A percentile compares a stretch with the other conserved stretches of the same genome.
Evolutionary conservation across 2,797 vertebrate genomes (phyloP).

Genomic region (Urophycis tenuis): DNA sequence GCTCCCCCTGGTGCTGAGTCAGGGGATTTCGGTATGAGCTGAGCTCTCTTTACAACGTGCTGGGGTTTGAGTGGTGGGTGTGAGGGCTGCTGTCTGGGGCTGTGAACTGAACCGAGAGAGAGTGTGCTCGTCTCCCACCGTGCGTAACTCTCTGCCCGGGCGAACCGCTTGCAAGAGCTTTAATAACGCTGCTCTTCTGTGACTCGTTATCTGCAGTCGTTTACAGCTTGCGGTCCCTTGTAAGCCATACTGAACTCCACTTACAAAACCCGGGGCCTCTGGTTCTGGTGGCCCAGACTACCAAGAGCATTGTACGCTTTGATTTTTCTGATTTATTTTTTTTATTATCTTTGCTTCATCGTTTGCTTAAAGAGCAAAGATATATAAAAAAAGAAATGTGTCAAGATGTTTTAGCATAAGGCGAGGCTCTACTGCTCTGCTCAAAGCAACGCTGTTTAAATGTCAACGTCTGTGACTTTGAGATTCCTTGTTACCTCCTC

Average conservation of each 20-base stretch:
- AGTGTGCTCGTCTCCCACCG: constrained; percentile 16
- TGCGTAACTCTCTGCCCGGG: constrained; percentile 20
- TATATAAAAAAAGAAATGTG: constrained; percentile 19
- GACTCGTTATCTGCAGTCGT: not conserved
- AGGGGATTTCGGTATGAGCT: not conserved
- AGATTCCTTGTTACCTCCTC: not conserved
- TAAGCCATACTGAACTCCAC: not conserved
- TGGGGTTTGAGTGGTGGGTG: not conserved
- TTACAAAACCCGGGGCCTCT: not conserved
- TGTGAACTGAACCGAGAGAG: not conserved
- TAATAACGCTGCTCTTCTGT: constrained; percentile 18
- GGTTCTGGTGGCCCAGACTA: not conserved
- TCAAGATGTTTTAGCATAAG: constrained; percentile 34
- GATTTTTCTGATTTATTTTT: constrained; percentile 25
- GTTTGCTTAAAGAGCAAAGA: constrained; percentile 15
- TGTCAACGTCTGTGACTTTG: constrained; percentile 2
- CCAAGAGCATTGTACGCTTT: constrained; percentile 23
- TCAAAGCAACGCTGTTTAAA: constrained; percentile 1
- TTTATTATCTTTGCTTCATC: constrained; percentile 26
- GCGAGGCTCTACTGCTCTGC: not conserved
- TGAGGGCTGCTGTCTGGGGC: not conserved
- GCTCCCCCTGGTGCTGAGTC: not conserved
- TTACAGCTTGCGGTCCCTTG: not conserved
- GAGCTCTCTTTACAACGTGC: not conserved
- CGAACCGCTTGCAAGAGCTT: constrained; percentile 27